Evolutionary conservation across 2,797 vertebrate genomes (phyloP).

Genomic region (Lutjanus campechanus): DNA sequence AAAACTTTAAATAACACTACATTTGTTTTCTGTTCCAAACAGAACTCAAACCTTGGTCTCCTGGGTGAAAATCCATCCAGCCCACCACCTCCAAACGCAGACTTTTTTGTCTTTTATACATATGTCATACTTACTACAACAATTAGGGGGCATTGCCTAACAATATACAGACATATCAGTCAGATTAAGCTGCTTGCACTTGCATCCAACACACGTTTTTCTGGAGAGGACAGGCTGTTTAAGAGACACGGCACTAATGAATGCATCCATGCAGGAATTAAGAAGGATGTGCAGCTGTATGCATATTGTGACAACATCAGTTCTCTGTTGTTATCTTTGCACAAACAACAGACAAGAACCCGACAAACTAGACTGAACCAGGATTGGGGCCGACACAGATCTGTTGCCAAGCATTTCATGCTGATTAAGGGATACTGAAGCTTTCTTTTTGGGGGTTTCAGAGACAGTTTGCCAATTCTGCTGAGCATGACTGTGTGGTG

Average conservation of each 20-base stretch:
- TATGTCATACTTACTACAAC: too few species aligned
- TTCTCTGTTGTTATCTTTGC: slow-evolving; percentile 52
- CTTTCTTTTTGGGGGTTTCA: slow-evolving; percentile 30
- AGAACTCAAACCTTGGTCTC: too few species aligned
- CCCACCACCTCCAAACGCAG: too few species aligned
- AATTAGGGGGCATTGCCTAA: too few species aligned
- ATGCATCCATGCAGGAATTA: slow-evolving; percentile 44
- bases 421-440: slow-evolving; percentile 58
- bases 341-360: slow-evolving; percentile 55
- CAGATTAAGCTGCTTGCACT: too few species aligned
- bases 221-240: too few species aligned
- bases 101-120: too few species aligned
- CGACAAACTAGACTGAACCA: slow-evolving; percentile 42
- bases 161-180: too few species aligned
- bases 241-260: slow-evolving; percentile 2
- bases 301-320: slow-evolving; percentile 37
- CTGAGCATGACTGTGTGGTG: slow-evolving; percentile 57
- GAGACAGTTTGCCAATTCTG: slow-evolving; percentile 48
- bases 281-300: slow-evolving; percentile 29
- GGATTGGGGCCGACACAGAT: slow-evolving; percentile 56
- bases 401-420: slow-evolving; percentile 58
- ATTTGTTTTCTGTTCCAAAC: too few species aligned
- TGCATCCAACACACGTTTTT: too few species aligned
- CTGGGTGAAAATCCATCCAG: too few species aligned
- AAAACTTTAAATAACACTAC: too few species aligned